phyloP scores from a whole-genome alignment of 2,113 vertebrate species.

The Hippocampus guttulatus region DNA sequence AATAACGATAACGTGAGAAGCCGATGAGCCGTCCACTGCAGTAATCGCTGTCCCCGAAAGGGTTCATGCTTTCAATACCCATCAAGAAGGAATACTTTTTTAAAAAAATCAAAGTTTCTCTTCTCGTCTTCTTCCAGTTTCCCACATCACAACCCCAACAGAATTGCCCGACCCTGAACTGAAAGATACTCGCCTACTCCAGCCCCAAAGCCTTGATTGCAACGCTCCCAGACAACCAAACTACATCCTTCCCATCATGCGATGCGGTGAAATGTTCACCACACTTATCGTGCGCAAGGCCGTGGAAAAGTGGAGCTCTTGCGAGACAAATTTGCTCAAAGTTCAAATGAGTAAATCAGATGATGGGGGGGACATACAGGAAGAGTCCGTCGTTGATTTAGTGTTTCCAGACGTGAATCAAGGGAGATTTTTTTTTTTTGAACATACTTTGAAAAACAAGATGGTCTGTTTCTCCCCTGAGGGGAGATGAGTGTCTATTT shows the following conservation, averaged over 20 bases:
- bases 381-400: conserved; percentile 1
- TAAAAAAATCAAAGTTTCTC: too few species aligned
- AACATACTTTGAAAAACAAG: neutral
- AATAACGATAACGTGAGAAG: too few species aligned
- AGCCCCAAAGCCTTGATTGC: neutral
- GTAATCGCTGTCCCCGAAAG: too few species aligned
- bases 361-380: neutral
- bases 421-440: neutral
- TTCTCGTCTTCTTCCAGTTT: neutral
- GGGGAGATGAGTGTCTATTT: neutral
- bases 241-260: neutral
- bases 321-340: neutral
- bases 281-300: neutral
- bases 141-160: neutral
- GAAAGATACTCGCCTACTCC: neutral
- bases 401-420: neutral
- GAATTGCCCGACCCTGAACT: neutral
- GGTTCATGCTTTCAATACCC: too few species aligned
- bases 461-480: neutral
- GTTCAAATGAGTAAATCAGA: conserved; percentile 1
- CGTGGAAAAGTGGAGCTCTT: neutral
- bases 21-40: too few species aligned
- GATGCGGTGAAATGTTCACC: neutral
- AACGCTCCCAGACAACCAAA: neutral
- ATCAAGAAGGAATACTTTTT: too few species aligned